phyloP scores from a whole-genome alignment of 1,140 invertebrate genomes.

The Eriosoma lanigerum region DNA sequence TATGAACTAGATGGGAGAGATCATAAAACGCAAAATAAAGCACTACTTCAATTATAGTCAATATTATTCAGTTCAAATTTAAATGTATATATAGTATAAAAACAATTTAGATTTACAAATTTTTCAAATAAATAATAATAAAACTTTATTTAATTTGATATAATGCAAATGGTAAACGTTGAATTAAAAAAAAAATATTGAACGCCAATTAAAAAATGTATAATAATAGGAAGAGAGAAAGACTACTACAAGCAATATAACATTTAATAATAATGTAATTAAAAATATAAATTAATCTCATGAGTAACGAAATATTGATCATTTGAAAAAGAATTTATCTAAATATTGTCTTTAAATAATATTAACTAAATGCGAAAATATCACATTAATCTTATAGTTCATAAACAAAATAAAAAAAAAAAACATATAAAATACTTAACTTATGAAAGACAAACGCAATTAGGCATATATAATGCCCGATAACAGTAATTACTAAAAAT shows the following conservation, averaged over 20 bases:
- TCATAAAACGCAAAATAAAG: conserved; percentile 12
- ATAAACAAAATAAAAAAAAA: background rate
- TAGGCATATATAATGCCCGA: background rate
- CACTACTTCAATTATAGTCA: conserved; percentile 6
- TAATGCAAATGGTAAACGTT: too few species aligned
- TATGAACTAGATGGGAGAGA: conserved; percentile 35
- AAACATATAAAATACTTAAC: conserved; percentile 27
- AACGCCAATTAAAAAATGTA: background rate
- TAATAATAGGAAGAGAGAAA: background rate
- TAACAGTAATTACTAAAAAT: conserved; percentile 23
- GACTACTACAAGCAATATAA: conserved; percentile 10
- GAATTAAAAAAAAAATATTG: background rate
- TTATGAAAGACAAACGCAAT: background rate
- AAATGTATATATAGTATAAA: background rate
- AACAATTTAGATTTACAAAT: too few species aligned
- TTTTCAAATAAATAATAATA: too few species aligned
- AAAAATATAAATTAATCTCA: conserved; percentile 16
- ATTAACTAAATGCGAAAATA: conserved; percentile 6
- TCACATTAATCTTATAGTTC: background rate
- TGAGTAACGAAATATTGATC: background rate
- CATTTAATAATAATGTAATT: conserved; percentile 25
- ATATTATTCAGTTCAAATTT: conserved; percentile 31
- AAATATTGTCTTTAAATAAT: background rate
- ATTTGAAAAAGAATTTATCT: background rate
- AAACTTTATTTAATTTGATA: too few species aligned